Conservation (phyloP, 2,113 vertebrate species). For the Lepidothrix coronata region DNA sequence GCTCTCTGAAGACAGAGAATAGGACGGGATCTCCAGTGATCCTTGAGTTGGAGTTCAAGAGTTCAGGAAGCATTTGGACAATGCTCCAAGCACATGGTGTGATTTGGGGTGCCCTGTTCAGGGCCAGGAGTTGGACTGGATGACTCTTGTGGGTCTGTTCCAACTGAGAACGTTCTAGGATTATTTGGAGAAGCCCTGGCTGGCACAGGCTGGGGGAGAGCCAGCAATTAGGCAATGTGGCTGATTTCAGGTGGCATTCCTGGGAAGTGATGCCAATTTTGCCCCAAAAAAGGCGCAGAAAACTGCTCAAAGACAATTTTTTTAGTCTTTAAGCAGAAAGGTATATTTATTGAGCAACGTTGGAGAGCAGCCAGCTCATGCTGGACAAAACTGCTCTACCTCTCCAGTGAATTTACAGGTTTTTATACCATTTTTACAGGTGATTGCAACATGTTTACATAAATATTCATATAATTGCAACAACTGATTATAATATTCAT, state of each 20-base stretch:
- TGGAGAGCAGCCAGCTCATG: too few species aligned
- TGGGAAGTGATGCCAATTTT: neutral
- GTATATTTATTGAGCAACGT: too few species aligned
- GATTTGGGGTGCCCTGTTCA: neutral
- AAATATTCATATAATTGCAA: too few species aligned
- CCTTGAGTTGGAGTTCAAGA: neutral
- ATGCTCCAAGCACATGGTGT: fast-evolving
- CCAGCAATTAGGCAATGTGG: neutral
- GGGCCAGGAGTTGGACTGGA: neutral
- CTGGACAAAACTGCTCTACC: too few species aligned
- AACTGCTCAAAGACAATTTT: too few species aligned
- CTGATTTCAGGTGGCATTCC: neutral
- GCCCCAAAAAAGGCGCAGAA: too few species aligned
- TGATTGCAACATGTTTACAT: too few species aligned
- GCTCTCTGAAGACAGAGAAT: neutral
- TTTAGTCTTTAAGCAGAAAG: too few species aligned
- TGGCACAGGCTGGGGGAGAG: neutral
- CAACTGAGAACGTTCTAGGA: neutral
- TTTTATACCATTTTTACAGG: too few species aligned
- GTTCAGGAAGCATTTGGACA: neutral
- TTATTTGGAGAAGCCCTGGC: neutral
- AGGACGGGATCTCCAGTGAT: neutral
- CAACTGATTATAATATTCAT: too few species aligned
- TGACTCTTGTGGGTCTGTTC: neutral
- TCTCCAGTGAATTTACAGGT: too few species aligned